Conservation (phyloP, 2,888 invertebrate genomes). For the Tanypteryx hageni region DNA sequence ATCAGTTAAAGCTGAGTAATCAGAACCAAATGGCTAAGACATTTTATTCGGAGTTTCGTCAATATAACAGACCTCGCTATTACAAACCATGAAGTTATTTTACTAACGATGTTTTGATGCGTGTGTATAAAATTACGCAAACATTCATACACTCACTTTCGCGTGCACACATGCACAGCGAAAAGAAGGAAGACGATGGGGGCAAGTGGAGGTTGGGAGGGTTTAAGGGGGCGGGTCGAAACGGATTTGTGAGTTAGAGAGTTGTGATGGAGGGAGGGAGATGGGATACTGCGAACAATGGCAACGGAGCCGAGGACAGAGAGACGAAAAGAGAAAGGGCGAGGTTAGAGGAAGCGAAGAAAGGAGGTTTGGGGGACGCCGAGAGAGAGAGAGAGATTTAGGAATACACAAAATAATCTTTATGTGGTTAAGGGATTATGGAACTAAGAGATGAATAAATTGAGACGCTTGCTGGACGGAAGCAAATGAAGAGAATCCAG, state of each 20-base stretch:
- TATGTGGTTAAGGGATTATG: background rate
- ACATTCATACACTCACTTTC: too few species aligned
- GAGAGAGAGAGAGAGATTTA: conserved; percentile 13
- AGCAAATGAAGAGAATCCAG: background rate
- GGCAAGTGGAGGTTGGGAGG: background rate
- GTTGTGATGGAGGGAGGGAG: background rate
- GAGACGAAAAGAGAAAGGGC: background rate
- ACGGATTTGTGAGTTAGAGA: background rate
- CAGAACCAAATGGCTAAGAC: too few species aligned
- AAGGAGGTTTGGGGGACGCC: background rate
- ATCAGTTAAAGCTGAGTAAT: too few species aligned
- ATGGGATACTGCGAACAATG: background rate
- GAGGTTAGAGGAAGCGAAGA: conserved; percentile 24
- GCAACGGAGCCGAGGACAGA: background rate
- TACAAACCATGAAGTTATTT: too few species aligned
- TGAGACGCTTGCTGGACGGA: background rate
- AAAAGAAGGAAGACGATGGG: too few species aligned
- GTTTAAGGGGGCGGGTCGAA: conserved; percentile 7
- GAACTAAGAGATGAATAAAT: background rate
- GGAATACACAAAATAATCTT: background rate
- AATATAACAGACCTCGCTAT: too few species aligned
- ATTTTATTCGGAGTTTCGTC: too few species aligned
- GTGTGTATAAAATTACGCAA: too few species aligned
- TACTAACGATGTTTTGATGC: too few species aligned
- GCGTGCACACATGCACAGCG: too few species aligned